phyloP scores from a whole-genome alignment of 2,797 vertebrate species.

The Lacerta bilineata region DNA sequence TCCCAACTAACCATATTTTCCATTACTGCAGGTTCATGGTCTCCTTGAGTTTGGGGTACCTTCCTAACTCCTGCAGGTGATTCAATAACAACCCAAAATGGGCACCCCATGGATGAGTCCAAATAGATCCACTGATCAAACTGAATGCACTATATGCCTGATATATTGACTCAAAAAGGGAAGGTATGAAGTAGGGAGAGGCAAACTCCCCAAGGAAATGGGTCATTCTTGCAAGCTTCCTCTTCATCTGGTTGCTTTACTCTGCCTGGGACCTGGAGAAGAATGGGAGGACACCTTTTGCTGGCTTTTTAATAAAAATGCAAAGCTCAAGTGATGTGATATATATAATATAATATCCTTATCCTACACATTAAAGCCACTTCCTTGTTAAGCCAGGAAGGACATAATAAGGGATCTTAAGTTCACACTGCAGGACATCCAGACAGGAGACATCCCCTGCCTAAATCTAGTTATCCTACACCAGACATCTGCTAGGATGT shows the following conservation, averaged over 20 bases:
- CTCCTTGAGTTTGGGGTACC: background rate
- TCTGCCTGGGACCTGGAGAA: background rate
- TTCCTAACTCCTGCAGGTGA: background rate
- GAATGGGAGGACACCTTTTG: background rate
- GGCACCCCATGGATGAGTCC: background rate
- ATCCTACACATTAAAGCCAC: background rate
- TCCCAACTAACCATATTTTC: background rate
- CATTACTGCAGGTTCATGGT: background rate
- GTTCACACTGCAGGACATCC: constrained; percentile 43
- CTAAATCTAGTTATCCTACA: constrained; percentile 31
- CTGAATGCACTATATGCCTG: background rate
- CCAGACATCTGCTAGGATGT: constrained; percentile 45
- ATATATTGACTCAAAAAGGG: background rate
- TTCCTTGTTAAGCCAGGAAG: constrained; percentile 33
- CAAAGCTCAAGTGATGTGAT: background rate
- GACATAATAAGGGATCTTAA: constrained; percentile 23
- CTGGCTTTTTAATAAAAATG: constrained; percentile 21
- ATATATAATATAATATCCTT: background rate
- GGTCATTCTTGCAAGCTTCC: background rate
- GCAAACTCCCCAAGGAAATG: background rate
- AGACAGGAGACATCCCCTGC: constrained; percentile 27
- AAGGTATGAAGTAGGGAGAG: background rate
- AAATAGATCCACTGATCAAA: background rate
- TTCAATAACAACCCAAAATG: background rate
- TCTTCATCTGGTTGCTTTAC: background rate